Conservation (phyloP, 2,888 invertebrate species). For the Villa cingulata region DNA sequence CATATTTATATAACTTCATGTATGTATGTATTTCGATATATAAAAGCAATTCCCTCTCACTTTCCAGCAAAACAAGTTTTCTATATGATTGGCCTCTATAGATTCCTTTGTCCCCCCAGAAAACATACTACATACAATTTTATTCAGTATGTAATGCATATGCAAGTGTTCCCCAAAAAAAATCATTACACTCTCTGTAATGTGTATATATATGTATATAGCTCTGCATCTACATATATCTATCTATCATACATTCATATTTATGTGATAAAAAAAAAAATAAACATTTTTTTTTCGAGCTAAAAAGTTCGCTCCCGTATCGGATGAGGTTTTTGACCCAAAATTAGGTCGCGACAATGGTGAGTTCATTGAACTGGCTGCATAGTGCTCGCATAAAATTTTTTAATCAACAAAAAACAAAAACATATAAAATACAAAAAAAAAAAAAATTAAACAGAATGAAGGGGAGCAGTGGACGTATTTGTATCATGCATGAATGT, state of each 20-base stretch:
- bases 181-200: no score
- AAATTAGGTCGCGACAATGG: conserved; percentile 38
- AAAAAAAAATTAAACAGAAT: no score
- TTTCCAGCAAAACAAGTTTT: conserved; percentile 33
- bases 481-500: no score
- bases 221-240: no score
- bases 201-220: no score
- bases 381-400: conserved; percentile 15
- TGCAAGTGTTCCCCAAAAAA: not conserved
- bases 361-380: conserved; percentile 37
- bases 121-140: no score
- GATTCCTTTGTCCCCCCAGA: no score
- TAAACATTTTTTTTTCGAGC: conserved; percentile 1
- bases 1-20: not conserved
- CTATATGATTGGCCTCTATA: no score
- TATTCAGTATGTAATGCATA: not conserved
- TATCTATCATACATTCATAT: not conserved
- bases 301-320: conserved; percentile 7
- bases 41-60: conserved; percentile 31
- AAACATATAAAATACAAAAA: no score
- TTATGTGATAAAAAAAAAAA: no score
- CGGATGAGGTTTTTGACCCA: conserved; percentile 35
- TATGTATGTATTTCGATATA: conserved; percentile 5
- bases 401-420: not conserved
- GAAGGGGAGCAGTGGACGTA: no score